phyloP scores from a whole-genome alignment of 1,140 invertebrate genomes.

The Eupristina koningsbergeri region DNA sequence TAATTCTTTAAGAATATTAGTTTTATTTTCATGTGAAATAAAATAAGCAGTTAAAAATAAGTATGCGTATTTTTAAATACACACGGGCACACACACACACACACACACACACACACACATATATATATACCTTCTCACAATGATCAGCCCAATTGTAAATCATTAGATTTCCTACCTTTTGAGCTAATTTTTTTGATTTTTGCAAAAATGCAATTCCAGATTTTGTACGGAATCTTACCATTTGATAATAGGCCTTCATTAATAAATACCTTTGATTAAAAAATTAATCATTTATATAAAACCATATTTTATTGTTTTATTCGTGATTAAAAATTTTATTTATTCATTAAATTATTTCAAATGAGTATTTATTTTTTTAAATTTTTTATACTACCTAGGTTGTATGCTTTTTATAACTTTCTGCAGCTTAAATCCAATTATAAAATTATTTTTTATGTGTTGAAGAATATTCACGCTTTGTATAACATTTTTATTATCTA shows the following conservation, averaged over 20 bases:
- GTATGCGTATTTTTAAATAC: too few species aligned
- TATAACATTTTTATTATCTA: constrained; percentile 58
- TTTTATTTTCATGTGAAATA: not conserved
- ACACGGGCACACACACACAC: too few species aligned
- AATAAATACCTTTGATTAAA: constrained; percentile 61
- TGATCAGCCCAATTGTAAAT: constrained; percentile 64
- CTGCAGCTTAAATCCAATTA: constrained; percentile 56
- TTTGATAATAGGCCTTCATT: constrained; percentile 65
- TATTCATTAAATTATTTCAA: too few species aligned
- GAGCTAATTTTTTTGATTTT: constrained; percentile 56
- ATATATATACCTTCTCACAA: constrained; percentile 66
- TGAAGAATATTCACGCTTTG: constrained; percentile 51
- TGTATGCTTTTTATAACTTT: constrained; percentile 59
- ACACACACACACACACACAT: too few species aligned
- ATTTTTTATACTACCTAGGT: constrained; percentile 61
- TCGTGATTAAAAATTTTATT: too few species aligned
- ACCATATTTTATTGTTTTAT: too few species aligned
- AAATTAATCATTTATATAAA: not conserved
- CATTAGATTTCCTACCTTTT: constrained; percentile 58
- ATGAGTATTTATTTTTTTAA: too few species aligned
- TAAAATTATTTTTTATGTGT: constrained; percentile 60
- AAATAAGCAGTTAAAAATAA: not conserved
- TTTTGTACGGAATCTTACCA: constrained; percentile 58
- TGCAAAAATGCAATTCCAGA: constrained; percentile 56
- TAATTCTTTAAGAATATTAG: not conserved